Evolutionary conservation across 2,888 invertebrate genomes (phyloP).

Genomic region (Parnassius orleans): DNA sequence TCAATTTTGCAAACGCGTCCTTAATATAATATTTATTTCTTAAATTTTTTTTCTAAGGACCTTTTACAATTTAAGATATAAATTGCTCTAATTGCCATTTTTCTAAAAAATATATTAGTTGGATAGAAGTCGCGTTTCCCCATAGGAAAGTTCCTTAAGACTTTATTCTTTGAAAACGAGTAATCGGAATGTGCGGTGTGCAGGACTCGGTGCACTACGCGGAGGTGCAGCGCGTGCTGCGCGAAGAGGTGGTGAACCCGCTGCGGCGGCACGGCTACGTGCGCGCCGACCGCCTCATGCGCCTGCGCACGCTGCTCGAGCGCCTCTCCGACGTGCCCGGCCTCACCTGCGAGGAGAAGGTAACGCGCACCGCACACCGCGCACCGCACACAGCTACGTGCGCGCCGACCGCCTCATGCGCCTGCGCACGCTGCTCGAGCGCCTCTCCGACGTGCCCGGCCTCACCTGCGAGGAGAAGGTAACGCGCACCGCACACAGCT

Average conservation of each 20-base stretch:
- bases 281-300: conserved; percentile 97
- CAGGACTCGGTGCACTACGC: conserved; percentile 82
- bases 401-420: not conserved
- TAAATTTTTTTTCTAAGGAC: too few relatives aligned
- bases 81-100: too few relatives aligned
- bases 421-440: conserved; percentile 51
- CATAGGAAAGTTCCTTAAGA: too few relatives aligned
- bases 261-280: conserved; percentile 94
- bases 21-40: too few relatives aligned
- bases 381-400: not conserved
- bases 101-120: too few relatives aligned
- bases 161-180: too few relatives aligned
- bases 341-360: conserved; percentile 94
- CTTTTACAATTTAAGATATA: too few relatives aligned
- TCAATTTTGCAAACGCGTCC: too few relatives aligned
- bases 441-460: not conserved
- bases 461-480: conserved; percentile 80
- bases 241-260: conserved; percentile 98
- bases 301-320: conserved; percentile 92
- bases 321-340: conserved; percentile 94
- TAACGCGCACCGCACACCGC: conserved; percentile 43
- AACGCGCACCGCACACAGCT: conserved; percentile 30
- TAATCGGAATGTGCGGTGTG: not conserved
- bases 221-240: conserved; percentile 91
- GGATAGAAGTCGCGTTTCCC: too few relatives aligned